Percentiles rank a stretch among this genome's conserved stretches.
Conservation (phyloP, 2,113 vertebrate species). For the Saimiri boliviensis region DNA sequence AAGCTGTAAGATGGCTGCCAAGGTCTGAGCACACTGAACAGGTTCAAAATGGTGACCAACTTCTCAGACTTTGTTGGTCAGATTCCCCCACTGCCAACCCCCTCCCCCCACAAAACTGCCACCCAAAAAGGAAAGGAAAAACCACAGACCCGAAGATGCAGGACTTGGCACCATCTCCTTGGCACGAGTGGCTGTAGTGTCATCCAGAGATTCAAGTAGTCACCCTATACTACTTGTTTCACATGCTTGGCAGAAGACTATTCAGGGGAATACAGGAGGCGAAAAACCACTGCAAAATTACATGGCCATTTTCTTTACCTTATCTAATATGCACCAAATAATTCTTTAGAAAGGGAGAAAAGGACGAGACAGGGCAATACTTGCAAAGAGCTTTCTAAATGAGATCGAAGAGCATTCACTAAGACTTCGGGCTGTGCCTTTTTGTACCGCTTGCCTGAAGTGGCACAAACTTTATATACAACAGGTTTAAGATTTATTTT, state of each 20-base stretch:
- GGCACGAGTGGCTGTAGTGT: constrained; percentile 90
- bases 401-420: constrained; percentile 43
- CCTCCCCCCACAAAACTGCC: not conserved
- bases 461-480: constrained; percentile 81
- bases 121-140: constrained; percentile 74
- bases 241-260: constrained; percentile 86
- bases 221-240: constrained; percentile 88
- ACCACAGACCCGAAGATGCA: constrained; percentile 81
- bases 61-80: constrained; percentile 75
- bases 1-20: constrained; percentile 99
- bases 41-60: constrained; percentile 87
- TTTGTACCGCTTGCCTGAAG: constrained; percentile 76
- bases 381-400: constrained; percentile 71
- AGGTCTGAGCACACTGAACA: constrained; percentile 83
- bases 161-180: constrained; percentile 92
- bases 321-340: constrained; percentile 69
- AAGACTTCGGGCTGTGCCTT: constrained; percentile 72
- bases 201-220: constrained; percentile 94
- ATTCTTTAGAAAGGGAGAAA: not conserved
- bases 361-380: constrained; percentile 43
- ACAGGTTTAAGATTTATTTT: constrained; percentile 82
- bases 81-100: not conserved
- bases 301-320: constrained; percentile 77
- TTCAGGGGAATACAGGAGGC: constrained; percentile 82
- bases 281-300: constrained; percentile 77